A percentile compares a stretch with the other conserved stretches of the same genome.
These are phyloP conservation scores for Aplysia californica DNA, from an alignment of 1,140 invertebrate species.

Conservation along the genomic window DNA sequence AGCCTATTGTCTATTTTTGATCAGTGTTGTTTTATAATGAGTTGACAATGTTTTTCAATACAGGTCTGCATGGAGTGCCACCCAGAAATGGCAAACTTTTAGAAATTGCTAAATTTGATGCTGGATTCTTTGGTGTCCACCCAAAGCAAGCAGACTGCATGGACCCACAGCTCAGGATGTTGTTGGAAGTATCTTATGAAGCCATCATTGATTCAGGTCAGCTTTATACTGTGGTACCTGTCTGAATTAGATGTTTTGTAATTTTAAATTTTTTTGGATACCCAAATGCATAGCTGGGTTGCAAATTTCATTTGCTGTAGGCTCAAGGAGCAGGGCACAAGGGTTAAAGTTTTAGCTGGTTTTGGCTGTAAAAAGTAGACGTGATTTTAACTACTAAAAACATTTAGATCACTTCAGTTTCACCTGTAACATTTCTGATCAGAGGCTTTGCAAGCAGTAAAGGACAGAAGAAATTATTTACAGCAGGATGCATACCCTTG, in stretches of 20 bases:
- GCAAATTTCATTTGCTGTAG: too few relatives aligned
- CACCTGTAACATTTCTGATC: too few relatives aligned
- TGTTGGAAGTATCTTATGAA: conserved; percentile 95
- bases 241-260: neutral
- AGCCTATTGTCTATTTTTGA: neutral
- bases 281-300: conserved; percentile 79
- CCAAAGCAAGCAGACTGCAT: conserved; percentile 92
- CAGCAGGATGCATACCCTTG: too few relatives aligned
- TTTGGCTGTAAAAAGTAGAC: too few relatives aligned
- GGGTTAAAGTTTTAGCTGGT: too few relatives aligned
- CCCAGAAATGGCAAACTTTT: conserved; percentile 89
- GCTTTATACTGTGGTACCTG: too few relatives aligned
- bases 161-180: conserved; percentile 93
- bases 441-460: too few relatives aligned
- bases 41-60: conserved; percentile 29
- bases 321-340: too few relatives aligned
- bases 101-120: conserved; percentile 87
- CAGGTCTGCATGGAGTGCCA: conserved; percentile 83
- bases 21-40: too few relatives aligned
- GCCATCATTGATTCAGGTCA: conserved; percentile 91
- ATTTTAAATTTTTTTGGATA: conserved; percentile 73
- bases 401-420: too few relatives aligned
- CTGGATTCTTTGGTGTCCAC: conserved; percentile 93
- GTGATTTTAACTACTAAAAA: too few relatives aligned
- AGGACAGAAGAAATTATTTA: too few relatives aligned